Percentiles rank a stretch among this genome's conserved stretches.
These are phyloP conservation scores for Zoanthus sociatus DNA, from an alignment of 92 coral and sea anemone genomes.

Conservation along the genomic window DNA sequence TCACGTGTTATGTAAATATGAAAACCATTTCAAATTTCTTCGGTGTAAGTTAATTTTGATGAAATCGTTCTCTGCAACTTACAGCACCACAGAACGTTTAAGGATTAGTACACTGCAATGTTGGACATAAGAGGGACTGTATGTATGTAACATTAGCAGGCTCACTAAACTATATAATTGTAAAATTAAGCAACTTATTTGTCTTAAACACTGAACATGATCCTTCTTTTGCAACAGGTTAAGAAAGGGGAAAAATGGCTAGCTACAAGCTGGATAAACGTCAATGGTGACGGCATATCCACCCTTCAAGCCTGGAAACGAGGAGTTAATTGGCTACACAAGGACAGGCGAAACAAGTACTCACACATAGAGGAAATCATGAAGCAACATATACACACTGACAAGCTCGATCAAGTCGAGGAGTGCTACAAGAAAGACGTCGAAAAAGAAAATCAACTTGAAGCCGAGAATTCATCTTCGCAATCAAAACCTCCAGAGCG, in stretches of 20 bases:
- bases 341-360: conserved; percentile 48
- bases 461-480: conserved; percentile 38
- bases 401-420: conserved; percentile 60
- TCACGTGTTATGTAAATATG: no score
- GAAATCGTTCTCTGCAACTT: no score
- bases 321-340: conserved; percentile 73
- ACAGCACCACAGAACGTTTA: no score
- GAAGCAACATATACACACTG: conserved; percentile 36
- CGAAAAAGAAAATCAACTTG: conserved; percentile 44
- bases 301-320: conserved; percentile 76
- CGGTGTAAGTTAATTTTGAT: no score
- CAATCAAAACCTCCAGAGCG: conserved; percentile 70
- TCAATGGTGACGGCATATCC: conserved; percentile 79
- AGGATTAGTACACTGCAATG: no score
- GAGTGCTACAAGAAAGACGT: conserved; percentile 78
- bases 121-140: no score
- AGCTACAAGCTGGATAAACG: conserved; percentile 78
- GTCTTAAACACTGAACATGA: no score
- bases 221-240: conserved; percentile 1
- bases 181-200: background rate
- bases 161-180: background rate
- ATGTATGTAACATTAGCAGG: no score
- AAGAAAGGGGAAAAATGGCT: conserved; percentile 86
- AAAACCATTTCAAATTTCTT: no score
- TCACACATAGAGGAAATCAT: conserved; percentile 52